phyloP scores from a whole-genome alignment of 2,888 invertebrate species.

The Polyommatus iphigenia region DNA sequence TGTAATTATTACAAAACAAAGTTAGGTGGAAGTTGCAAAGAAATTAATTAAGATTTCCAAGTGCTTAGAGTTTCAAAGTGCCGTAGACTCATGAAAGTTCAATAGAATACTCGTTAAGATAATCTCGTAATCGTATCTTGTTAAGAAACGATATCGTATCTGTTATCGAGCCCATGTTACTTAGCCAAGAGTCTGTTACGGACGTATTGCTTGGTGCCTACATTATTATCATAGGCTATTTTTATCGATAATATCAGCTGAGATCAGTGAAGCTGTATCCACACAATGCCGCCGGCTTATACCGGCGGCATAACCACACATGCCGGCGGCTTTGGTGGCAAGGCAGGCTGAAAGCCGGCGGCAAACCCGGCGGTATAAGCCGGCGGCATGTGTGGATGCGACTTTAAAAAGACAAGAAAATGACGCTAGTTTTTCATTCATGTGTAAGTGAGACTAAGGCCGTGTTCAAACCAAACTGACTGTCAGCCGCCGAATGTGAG shows the following conservation, averaged over 20 bases:
- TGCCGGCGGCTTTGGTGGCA: too few species aligned
- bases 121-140: neutral
- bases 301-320: too few species aligned
- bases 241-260: neutral
- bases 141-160: neutral
- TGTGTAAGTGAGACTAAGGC: too few species aligned
- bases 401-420: too few species aligned
- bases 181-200: neutral
- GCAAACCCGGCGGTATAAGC: too few species aligned
- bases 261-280: too few species aligned
- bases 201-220: neutral
- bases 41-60: conserved; percentile 12
- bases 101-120: conserved; percentile 12
- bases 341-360: too few species aligned
- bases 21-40: neutral
- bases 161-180: neutral
- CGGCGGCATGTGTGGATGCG: too few species aligned
- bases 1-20: neutral
- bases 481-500: too few species aligned
- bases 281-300: too few species aligned
- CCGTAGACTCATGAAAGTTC: neutral
- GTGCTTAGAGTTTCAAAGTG: conserved; percentile 6
- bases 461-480: too few species aligned
- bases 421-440: too few species aligned
- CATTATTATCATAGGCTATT: neutral